These are phyloP conservation scores for Cercocebus atys DNA, from an alignment of 2,113 vertebrate species.

Conservation along the genomic window DNA sequence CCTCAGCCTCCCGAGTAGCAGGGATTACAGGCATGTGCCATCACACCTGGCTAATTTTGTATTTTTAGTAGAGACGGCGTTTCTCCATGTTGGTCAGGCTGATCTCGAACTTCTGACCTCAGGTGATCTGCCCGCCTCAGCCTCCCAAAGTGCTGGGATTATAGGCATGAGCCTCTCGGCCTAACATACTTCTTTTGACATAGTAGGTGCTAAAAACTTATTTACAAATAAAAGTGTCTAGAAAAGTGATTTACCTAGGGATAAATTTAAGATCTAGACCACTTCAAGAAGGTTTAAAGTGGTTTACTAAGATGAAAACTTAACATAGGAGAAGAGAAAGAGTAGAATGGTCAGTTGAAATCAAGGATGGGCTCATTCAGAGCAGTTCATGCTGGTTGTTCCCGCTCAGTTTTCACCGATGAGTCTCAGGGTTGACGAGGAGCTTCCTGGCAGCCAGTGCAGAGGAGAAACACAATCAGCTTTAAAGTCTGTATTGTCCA, in stretches of 20 bases:
- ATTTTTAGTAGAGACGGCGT: too few relatives aligned
- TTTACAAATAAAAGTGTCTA: background rate
- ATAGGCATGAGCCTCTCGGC: too few relatives aligned
- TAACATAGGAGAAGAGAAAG: background rate
- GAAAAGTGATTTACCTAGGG: background rate
- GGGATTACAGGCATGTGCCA: too few relatives aligned
- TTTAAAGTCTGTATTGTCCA: background rate
- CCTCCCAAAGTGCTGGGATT: too few relatives aligned
- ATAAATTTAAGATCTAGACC: background rate
- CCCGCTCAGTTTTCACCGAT: accelerated
- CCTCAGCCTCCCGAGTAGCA: too few relatives aligned
- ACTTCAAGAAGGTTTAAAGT: background rate
- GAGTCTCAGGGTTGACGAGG: background rate
- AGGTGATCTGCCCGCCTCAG: too few relatives aligned
- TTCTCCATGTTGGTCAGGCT: too few relatives aligned
- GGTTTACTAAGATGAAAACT: background rate
- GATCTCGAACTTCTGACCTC: too few relatives aligned
- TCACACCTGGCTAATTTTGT: too few relatives aligned
- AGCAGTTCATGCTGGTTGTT: background rate
- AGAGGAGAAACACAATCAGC: background rate
- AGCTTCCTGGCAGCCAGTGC: background rate
- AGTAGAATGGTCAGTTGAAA: background rate
- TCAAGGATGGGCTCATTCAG: background rate
- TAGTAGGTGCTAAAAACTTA: background rate
- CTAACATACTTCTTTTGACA: background rate